Evolutionary conservation across 2,888 invertebrate genomes (phyloP).

Genomic region (Acrobasis consociella): DNA sequence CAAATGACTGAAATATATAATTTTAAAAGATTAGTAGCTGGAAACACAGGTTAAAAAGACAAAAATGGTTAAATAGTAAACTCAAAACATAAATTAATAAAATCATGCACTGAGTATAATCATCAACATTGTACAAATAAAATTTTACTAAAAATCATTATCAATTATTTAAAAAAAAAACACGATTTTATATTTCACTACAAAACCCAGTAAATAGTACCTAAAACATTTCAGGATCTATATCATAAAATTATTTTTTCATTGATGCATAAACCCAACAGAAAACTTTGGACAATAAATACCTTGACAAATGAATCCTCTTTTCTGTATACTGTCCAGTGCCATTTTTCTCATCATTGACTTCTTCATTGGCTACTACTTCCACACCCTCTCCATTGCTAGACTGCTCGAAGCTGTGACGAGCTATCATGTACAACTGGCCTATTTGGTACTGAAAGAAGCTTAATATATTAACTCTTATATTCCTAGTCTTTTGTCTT

Average conservation of each 20-base stretch:
- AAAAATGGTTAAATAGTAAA: neutral
- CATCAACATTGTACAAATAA: too few relatives aligned
- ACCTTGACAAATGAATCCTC: conserved; percentile 94
- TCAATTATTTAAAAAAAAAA: too few relatives aligned
- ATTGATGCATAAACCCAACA: neutral
- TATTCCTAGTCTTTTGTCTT: too few relatives aligned
- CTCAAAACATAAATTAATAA: too few relatives aligned
- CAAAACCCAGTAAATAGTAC: too few relatives aligned
- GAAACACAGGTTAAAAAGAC: neutral
- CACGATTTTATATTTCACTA: too few relatives aligned
- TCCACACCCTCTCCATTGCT: conserved; percentile 95
- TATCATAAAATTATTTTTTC: neutral
- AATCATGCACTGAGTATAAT: too few relatives aligned
- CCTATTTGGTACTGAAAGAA: conserved; percentile 91
- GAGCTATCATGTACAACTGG: conserved; percentile 96
- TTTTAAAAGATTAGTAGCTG: neutral
- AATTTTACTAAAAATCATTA: too few relatives aligned
- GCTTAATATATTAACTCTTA: neutral
- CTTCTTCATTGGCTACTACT: conserved; percentile 91
- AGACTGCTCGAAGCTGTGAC: conserved; percentile 96
- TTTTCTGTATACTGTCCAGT: conserved; percentile 95
- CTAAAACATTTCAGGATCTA: too few relatives aligned
- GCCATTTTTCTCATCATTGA: conserved; percentile 90
- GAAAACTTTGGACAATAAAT: neutral
- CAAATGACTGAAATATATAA: conserved; percentile 86